phyloP scores from a whole-genome alignment of 2,797 vertebrate species.

The Alca torda region DNA sequence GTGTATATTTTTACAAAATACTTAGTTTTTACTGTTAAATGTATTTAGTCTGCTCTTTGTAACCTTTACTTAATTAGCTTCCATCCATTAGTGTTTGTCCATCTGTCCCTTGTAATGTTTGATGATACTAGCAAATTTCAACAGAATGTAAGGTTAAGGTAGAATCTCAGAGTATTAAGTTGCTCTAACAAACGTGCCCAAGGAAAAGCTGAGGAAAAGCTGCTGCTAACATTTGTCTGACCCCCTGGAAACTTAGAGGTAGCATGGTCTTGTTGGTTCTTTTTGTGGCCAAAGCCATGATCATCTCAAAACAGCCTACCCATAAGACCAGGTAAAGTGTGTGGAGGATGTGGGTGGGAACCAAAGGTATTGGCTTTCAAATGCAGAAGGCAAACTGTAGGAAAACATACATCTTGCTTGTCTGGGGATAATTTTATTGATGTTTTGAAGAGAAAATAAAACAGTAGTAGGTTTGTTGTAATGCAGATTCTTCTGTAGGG shows the following conservation, averaged over 20 bases:
- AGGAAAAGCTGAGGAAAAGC: neutral
- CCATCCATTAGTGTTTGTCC: neutral
- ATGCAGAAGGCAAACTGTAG: neutral
- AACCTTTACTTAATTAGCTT: neutral
- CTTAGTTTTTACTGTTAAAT: neutral
- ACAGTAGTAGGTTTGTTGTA: neutral
- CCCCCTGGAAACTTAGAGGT: neutral
- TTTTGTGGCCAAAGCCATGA: accelerated
- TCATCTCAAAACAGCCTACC: neutral
- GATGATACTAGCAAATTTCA: neutral
- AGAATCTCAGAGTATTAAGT: neutral
- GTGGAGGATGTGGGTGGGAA: neutral
- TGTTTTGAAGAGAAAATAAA: neutral
- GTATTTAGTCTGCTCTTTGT: neutral
- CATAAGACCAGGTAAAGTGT: neutral
- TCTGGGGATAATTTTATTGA: neutral
- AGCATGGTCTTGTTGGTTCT: neutral
- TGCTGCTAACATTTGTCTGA: neutral
- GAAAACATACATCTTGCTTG: neutral
- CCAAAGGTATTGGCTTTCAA: neutral
- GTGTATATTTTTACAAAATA: neutral
- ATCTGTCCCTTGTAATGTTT: neutral
- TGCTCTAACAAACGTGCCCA: neutral
- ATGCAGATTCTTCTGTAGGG: neutral
- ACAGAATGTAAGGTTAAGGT: neutral